phyloP scores from a whole-genome alignment of 2,888 invertebrate species.

The Pseudanteris insignis region DNA sequence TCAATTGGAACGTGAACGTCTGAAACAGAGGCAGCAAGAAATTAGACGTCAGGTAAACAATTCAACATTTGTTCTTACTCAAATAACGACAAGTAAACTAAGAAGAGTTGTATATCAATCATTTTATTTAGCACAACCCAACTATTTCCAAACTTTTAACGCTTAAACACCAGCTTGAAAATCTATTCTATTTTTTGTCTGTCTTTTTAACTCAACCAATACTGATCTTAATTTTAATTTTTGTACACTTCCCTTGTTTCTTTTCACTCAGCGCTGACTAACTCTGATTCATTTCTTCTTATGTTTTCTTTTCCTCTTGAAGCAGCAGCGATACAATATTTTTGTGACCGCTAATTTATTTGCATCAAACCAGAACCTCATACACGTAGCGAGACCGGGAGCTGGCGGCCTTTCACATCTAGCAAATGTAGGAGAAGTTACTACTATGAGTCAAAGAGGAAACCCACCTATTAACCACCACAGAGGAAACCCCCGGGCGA shows the following conservation, averaged over 20 bases:
- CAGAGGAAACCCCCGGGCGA: constrained; percentile 31
- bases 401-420: constrained; percentile 29
- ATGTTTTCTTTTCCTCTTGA: constrained; percentile 5
- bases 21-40: constrained; percentile 89
- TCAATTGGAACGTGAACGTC: constrained; percentile 87
- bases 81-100: no score
- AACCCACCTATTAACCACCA: constrained; percentile 27
- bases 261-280: neutral
- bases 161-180: no score
- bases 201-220: no score
- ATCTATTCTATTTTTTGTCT: no score
- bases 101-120: no score
- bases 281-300: neutral
- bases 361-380: constrained; percentile 32
- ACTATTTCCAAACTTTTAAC: no score
- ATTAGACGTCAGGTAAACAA: constrained; percentile 84
- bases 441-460: constrained; percentile 31
- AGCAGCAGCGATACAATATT: constrained; percentile 10
- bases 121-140: no score
- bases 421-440: constrained; percentile 33
- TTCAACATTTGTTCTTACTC: no score
- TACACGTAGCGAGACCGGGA: constrained; percentile 26
- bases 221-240: no score
- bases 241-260: no score
- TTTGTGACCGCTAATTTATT: constrained; percentile 19